Conservation (phyloP, 2,113 vertebrate genomes). For the Synodontis membranacea region DNA sequence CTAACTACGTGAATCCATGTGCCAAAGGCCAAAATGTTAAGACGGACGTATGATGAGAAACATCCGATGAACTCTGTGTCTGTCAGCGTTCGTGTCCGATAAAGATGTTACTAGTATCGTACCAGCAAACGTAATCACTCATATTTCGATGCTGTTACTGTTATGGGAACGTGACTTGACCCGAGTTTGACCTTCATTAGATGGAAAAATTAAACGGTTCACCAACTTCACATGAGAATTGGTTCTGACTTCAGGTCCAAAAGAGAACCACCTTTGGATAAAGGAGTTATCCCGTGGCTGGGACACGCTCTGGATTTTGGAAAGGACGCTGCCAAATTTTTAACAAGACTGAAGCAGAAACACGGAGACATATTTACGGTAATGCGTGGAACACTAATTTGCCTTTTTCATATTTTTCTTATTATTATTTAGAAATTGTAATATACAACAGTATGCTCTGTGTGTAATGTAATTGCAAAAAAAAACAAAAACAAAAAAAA, state of each 20-base stretch:
- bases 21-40: background rate
- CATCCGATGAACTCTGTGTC: background rate
- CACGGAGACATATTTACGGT: constrained; percentile 86
- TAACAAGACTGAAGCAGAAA: constrained; percentile 81
- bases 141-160: background rate
- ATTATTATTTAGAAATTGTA: background rate
- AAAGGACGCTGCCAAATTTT: constrained; percentile 80
- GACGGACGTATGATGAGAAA: background rate
- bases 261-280: constrained; percentile 81
- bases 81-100: background rate
- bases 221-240: background rate
- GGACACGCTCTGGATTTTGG: constrained; percentile 86
- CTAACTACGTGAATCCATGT: background rate
- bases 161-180: background rate
- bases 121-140: background rate
- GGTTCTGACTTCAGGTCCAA: constrained; percentile 65
- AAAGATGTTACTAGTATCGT: background rate
- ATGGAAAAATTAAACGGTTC: background rate
- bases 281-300: constrained; percentile 81
- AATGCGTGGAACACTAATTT: background rate
- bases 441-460: background rate
- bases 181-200: background rate
- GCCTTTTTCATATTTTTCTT: background rate
- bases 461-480: background rate
- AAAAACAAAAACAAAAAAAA: too few relatives aligned